Conservation (phyloP, 2,888 invertebrate genomes). For the Nomada flava region DNA sequence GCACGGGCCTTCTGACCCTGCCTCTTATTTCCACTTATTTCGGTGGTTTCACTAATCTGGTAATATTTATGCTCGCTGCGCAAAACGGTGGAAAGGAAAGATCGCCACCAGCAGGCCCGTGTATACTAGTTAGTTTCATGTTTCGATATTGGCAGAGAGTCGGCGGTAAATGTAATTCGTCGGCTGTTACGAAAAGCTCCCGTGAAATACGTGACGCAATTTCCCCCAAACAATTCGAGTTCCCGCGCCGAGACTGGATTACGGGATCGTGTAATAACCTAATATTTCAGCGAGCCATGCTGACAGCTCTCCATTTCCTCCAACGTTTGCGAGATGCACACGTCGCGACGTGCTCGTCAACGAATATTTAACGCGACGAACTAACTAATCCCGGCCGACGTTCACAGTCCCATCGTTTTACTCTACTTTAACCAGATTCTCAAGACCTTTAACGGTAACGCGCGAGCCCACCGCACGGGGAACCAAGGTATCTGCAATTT, state of each 20-base stretch:
- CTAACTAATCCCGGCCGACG: neutral
- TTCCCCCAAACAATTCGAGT: slow-evolving; percentile 22
- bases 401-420: neutral
- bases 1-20: slow-evolving; percentile 69
- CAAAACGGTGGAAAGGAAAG: neutral
- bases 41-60: no score
- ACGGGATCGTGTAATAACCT: slow-evolving; percentile 50
- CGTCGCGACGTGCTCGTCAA: neutral
- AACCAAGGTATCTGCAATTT: no score
- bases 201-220: slow-evolving; percentile 40
- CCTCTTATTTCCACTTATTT: slow-evolving; percentile 17
- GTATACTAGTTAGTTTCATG: no score
- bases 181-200: neutral
- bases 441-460: neutral
- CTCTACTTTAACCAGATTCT: neutral
- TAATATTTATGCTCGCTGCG: no score
- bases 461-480: no score
- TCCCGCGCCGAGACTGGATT: slow-evolving; percentile 28
- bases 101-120: no score
- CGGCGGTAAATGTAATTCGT: neutral
- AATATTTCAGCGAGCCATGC: slow-evolving; percentile 38
- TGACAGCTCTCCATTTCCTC: slow-evolving; percentile 44
- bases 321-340: slow-evolving; percentile 1
- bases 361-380: slow-evolving; percentile 19
- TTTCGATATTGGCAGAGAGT: no score